Conservation (phyloP, 2,113 vertebrate species). For the Semnopithecus entellus region DNA sequence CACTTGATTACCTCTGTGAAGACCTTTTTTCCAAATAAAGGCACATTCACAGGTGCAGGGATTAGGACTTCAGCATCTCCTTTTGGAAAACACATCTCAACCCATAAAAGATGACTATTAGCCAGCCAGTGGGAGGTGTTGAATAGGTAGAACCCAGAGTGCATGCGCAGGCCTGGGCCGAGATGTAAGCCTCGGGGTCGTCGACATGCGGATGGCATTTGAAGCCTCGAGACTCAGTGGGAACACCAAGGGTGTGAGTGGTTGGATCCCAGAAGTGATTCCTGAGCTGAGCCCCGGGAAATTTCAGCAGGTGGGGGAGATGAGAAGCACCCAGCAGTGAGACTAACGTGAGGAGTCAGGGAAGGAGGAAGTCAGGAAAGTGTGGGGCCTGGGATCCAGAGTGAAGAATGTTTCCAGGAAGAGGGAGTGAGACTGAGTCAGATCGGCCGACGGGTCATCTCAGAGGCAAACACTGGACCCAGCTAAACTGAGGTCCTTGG, state of each 20-base stretch:
- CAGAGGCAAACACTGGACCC: background rate
- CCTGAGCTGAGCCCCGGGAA: background rate
- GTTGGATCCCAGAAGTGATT: background rate
- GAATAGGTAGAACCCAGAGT: background rate
- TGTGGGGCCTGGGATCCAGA: fast-evolving
- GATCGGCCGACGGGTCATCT: background rate
- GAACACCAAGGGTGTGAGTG: fast-evolving
- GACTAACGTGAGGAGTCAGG: no score
- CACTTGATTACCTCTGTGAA: no score
- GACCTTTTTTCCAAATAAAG: background rate
- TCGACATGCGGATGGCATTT: fast-evolving
- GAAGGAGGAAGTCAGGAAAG: background rate
- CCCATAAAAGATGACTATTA: no score
- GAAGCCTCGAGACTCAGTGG: fast-evolving
- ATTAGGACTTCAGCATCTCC: fast-evolving
- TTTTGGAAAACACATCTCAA: background rate
- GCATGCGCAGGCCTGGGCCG: no score
- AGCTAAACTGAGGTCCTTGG: no score
- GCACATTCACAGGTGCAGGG: background rate
- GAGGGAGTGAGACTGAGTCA: background rate
- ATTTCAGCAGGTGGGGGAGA: fast-evolving
- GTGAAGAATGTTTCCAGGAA: no score
- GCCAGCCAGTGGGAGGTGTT: background rate
- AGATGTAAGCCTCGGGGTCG: background rate
- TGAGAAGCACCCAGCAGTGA: background rate